Evolutionary conservation across 2,113 vertebrate species (phyloP).

Genomic region (Pleuronectes platessa): DNA sequence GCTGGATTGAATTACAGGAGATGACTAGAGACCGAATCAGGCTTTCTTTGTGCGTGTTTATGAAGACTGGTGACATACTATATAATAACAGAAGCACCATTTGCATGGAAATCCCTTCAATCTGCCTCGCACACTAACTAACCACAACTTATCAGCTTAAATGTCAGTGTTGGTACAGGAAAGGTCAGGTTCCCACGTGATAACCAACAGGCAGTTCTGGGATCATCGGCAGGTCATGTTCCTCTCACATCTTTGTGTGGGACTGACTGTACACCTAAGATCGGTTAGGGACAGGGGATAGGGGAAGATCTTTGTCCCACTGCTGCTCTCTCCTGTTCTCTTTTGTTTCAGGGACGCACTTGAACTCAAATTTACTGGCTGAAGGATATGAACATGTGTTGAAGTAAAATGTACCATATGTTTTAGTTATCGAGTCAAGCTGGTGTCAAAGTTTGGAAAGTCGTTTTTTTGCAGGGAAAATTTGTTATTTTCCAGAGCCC

Average conservation of each 20-base stretch:
- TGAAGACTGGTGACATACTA: conserved; percentile 5
- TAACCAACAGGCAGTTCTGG: conserved; percentile 1
- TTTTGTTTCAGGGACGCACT: conserved; percentile 34
- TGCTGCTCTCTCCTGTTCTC: neutral
- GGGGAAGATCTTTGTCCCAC: conserved; percentile 3
- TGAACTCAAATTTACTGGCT: conserved; percentile 5
- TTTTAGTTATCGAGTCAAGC: neutral
- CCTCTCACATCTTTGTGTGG: conserved; percentile 4
- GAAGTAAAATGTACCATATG: neutral
- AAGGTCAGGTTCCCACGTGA: conserved; percentile 41
- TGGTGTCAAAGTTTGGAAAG: neutral
- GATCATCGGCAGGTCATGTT: conserved; percentile 20
- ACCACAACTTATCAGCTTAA: conserved; percentile 23
- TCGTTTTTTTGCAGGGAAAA: too few relatives aligned
- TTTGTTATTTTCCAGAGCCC: too few relatives aligned
- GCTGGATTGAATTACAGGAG: neutral
- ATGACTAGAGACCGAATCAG: neutral
- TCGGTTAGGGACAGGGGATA: neutral
- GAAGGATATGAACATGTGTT: neutral
- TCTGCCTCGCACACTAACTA: conserved; percentile 2
- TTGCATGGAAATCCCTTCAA: conserved; percentile 1
- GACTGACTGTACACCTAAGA: neutral
- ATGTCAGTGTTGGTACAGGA: conserved; percentile 42
- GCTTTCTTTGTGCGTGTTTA: conserved; percentile 38
- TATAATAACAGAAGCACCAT: conserved; percentile 30